phyloP scores from a whole-genome alignment of 2,888 invertebrate species.

The Keiferia lycopersicella region DNA sequence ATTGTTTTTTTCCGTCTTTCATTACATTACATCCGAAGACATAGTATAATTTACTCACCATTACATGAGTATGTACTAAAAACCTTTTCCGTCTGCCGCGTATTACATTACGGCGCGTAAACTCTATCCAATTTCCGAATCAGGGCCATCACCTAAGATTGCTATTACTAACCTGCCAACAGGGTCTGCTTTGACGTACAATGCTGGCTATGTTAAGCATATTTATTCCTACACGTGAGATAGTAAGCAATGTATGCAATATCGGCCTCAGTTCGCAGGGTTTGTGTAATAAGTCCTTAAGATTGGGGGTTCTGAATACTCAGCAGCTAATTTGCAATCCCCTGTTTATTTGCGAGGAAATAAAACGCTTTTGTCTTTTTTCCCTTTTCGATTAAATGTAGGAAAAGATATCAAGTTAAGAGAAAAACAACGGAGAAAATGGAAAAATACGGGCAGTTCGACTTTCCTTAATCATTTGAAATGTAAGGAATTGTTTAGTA shows the following conservation, averaged over 20 bases:
- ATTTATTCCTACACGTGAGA: too few relatives aligned
- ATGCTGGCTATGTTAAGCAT: too few relatives aligned
- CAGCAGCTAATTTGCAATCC: background rate
- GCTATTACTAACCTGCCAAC: background rate
- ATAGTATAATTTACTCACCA: background rate
- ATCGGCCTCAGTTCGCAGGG: too few relatives aligned
- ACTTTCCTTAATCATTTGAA: background rate
- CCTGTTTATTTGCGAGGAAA: background rate
- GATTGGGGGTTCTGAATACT: background rate
- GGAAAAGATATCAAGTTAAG: too few relatives aligned
- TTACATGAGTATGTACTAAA: background rate
- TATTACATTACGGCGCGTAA: conserved; percentile 1
- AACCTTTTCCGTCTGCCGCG: background rate
- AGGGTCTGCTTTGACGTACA: too few relatives aligned
- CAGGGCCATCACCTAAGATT: conserved; percentile 5
- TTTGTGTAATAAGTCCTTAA: too few relatives aligned
- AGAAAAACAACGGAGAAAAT: too few relatives aligned
- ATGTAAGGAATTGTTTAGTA: background rate
- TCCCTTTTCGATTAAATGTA: background rate
- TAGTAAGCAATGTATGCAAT: too few relatives aligned
- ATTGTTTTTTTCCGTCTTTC: too few relatives aligned
- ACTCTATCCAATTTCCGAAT: conserved; percentile 2
- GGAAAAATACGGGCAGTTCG: too few relatives aligned
- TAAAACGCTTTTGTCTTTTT: background rate
- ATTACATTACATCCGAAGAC: background rate